Conservation (phyloP, 2,113 vertebrate genomes). For the Oreotrochilus melanogaster region DNA sequence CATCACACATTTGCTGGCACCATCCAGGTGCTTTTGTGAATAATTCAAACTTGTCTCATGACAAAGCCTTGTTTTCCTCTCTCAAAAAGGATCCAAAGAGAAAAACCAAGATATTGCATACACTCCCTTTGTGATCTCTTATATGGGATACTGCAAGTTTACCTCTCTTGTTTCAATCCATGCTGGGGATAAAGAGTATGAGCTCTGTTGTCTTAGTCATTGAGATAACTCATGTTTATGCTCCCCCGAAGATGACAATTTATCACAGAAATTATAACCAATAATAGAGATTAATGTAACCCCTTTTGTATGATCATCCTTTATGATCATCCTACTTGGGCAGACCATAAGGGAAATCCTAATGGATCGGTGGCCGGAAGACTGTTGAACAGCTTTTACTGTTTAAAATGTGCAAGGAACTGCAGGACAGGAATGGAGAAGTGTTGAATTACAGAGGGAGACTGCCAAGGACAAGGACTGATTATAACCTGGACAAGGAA, state of each 20-base stretch:
- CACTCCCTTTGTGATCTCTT: neutral
- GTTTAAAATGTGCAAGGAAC: neutral
- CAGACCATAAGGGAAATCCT: neutral
- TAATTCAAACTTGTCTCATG: neutral
- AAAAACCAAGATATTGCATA: neutral
- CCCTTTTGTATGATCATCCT: neutral
- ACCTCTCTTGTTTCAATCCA: neutral
- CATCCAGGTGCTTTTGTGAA: neutral
- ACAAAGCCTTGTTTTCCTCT: neutral
- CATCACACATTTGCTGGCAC: neutral
- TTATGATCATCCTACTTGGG: neutral
- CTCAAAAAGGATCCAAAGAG: neutral
- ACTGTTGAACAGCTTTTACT: neutral
- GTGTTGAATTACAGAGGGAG: neutral
- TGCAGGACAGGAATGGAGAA: neutral
- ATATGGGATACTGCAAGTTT: neutral
- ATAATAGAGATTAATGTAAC: neutral
- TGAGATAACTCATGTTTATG: neutral
- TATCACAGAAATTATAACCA: neutral
- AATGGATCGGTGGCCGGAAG: neutral
- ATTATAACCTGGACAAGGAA: neutral
- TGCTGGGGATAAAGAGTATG: neutral
- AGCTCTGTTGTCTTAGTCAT: neutral
- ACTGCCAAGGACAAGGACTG: neutral
- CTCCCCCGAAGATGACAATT: neutral